Evolutionary conservation across 2,113 vertebrate species (phyloP), one percentile per base, ranked within the genome.

Genomic region (Corythornis cristatus): DNA sequence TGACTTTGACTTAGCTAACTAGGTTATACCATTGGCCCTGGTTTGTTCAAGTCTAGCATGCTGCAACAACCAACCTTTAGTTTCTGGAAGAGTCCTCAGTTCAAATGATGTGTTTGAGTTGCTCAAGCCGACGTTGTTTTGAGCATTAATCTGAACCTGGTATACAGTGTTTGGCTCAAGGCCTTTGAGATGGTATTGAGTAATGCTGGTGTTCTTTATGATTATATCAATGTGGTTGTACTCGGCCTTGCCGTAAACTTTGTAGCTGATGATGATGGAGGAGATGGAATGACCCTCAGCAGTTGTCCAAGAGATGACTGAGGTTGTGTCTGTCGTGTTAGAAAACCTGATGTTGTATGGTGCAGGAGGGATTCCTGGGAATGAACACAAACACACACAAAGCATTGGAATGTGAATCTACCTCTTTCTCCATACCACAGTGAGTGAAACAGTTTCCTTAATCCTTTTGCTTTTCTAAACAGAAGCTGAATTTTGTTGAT

Each of bases 91-190:
- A 18, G 98, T 99, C 86, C 87, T 97, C 77, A 99, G 54, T 43
- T 97, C 96, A 88, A 97, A 89, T 0, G 96, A 95, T 43, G 96
- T 96, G 35, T 97, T 97, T 6, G 96, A 91, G 21, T 91, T 86
- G 77, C 98, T 99, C 74, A 97, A 89, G 12, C 98, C 98, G 25
- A 98, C 95, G 85, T 99, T 99, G 93, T 99, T 99, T 93, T 98
- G 95, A 75, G 98, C 98, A 82, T 98, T 98, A 83, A 99, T 95
- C 79, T 98, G 97, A 96, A 99, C 97, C 74, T 97, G 93, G 74
- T 99, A 99, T 26, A 91, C 81, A 11, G 98, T 98, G 60, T 98
- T 95, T 28, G 98, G 96, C 86, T 98, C 98, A 2, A 99, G 98
- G 7, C 98, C 98, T 76, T 98, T 97, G 62, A 99, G 97, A 40